Conservation (phyloP, 2,797 vertebrate species). For the Pampus argenteus region DNA sequence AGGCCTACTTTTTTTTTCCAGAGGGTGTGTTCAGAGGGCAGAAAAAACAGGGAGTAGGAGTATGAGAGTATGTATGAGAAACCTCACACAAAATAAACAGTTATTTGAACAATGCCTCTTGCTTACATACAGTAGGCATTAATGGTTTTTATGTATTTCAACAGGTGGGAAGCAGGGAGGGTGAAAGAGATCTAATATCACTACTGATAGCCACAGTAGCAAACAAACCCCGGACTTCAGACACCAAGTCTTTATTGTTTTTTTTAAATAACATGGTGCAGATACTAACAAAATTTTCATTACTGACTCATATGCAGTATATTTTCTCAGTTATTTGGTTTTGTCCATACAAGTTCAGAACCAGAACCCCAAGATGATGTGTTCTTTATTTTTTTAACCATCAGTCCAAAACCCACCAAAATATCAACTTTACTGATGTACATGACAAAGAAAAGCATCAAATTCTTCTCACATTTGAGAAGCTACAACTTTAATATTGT, state of each 20-base stretch:
- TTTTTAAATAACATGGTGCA: neutral
- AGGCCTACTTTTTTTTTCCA: conserved; percentile 23
- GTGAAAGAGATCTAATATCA: conserved; percentile 1
- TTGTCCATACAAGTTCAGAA: too few species aligned
- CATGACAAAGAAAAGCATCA: neutral
- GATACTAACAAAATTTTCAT: neutral
- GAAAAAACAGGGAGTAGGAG: conserved; percentile 13
- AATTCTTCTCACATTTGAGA: neutral
- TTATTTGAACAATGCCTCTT: neutral
- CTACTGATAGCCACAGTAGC: neutral
- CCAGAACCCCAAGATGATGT: too few species aligned
- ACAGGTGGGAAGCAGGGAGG: neutral
- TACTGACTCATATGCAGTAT: neutral
- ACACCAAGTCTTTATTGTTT: neutral
- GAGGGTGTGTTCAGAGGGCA: conserved; percentile 28
- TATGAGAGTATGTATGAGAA: neutral
- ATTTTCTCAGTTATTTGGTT: too few species aligned
- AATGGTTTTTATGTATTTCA: neutral
- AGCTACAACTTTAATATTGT: too few species aligned
- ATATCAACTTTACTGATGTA: too few species aligned
- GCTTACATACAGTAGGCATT: conserved; percentile 6
- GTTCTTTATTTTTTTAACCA: neutral
- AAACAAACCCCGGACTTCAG: conserved; percentile 1
- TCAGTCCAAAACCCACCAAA: too few species aligned
- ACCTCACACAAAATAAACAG: neutral